Evolutionary conservation across 2,113 vertebrate genomes (phyloP).

Genomic region (Daubentonia madagascariensis): DNA sequence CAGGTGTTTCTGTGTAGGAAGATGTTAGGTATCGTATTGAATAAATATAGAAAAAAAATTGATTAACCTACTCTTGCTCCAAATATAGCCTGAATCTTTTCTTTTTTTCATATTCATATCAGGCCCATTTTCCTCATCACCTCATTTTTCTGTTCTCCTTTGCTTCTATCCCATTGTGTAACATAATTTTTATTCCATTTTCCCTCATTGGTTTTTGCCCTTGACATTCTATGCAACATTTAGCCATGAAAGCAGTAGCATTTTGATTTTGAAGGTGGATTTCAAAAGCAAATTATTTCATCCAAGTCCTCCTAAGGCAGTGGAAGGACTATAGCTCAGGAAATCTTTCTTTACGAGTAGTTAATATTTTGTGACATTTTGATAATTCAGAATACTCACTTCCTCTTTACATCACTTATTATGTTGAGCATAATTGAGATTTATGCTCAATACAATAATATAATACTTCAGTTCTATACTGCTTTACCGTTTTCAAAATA

Average conservation of each 20-base stretch:
- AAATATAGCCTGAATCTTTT: not conserved
- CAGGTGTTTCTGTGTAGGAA: not conserved
- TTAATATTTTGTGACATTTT: slow-evolving; percentile 47
- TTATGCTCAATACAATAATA: not conserved
- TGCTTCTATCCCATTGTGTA: not conserved
- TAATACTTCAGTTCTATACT: not conserved
- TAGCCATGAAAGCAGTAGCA: not conserved
- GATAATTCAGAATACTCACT: not conserved
- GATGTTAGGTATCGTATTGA: not conserved
- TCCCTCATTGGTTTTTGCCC: slow-evolving; percentile 34
- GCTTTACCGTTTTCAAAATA: slow-evolving; percentile 14
- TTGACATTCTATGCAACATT: slow-evolving; percentile 40
- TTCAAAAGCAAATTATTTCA: slow-evolving; percentile 44
- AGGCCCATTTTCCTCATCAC: slow-evolving; percentile 11
- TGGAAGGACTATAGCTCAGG: not conserved
- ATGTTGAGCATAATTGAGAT: not conserved
- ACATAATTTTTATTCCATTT: slow-evolving; percentile 54
- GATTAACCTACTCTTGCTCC: not conserved
- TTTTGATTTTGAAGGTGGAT: slow-evolving; percentile 48
- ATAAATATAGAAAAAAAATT: not conserved
- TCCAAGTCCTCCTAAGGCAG: not conserved
- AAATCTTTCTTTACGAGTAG: not conserved
- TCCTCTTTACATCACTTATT: not conserved
- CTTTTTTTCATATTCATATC: slow-evolving; percentile 6
- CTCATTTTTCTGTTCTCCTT: slow-evolving; percentile 44